A percentile compares a stretch with the other conserved stretches of the same genome.
These are phyloP conservation scores for Acleris literana DNA, from an alignment of 2,888 invertebrate genomes.

Conservation along the genomic window DNA sequence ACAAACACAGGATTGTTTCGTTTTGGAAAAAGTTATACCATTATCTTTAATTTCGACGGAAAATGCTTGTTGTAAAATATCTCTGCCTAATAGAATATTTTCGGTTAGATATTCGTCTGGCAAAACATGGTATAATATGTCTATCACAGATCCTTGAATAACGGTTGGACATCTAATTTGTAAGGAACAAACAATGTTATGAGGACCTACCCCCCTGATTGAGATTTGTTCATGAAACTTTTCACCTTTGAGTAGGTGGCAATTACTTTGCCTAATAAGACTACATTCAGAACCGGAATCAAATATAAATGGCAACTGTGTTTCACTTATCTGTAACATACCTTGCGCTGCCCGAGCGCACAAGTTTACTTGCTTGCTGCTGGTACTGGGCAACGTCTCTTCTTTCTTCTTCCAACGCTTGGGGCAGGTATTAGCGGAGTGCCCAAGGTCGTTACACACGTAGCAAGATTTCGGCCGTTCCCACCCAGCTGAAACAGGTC, in stretches of 20 bases:
- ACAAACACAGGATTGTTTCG: no score
- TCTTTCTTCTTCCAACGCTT: not conserved
- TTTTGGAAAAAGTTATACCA: no score
- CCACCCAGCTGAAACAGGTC: no score
- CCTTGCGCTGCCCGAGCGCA: not conserved
- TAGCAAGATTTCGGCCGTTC: no score
- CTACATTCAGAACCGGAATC: not conserved
- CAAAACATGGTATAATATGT: not conserved
- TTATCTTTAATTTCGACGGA: no score
- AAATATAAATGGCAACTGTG: not conserved
- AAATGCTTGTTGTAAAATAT: not conserved
- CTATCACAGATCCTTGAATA: not conserved
- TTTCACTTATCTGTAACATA: not conserved
- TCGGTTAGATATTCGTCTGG: not conserved
- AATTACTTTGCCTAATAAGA: not conserved
- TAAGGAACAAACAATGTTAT: not conserved
- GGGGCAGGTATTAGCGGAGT: no score
- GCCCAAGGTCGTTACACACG: no score
- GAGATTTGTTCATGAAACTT: not conserved
- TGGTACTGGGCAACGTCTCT: not conserved
- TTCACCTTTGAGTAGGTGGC: not conserved
- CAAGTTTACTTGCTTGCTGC: not conserved
- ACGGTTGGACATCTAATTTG: not conserved
- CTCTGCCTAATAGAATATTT: not conserved
- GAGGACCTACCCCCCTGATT: not conserved